Base-by-base conservation (phyloP, 2,113 vertebrate species). In the Oxyura jamaicensis region DNA sequence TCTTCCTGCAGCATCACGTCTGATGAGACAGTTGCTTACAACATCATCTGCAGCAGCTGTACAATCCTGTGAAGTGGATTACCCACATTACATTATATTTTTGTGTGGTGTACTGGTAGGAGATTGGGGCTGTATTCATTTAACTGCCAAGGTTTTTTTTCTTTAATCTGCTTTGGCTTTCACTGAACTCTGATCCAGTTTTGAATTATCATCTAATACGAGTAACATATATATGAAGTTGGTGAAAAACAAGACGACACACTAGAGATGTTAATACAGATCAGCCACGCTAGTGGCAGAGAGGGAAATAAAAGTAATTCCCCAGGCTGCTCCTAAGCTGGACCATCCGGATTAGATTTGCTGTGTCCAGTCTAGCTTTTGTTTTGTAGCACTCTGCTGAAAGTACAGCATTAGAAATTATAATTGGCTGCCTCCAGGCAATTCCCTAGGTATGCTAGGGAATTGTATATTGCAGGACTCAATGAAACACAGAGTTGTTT, bases 351-450 rank as follows among this genome's bases (percentile, higher is more conserved):
- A 88, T 92, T 28, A 75, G 42, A 56, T 94, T 74, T 86, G 44
- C 53, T 6, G 0, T 41, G 25, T 74, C 83, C 77, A 55, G 36
- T 77, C n/a, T 63, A 33, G 53, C 76, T 87, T 83, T 78, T 73
- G 52, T 58, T 58, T 3, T n/a, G 18, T 65, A 86, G 29, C 23
- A 9, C 48, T 77, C 26, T 58, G 56, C 66, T 93, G 83, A 66
- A 83, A 88, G 46, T 63, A 35, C 56, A 67, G 4, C 66, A 52
- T 93, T 87, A 91, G 71, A 92, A 95, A 95, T 94, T 93, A 59
- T 39, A 83, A 94, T 93, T 84, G 26, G 25, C 52, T 69, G 77
- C 86, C 81, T 89, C 63, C 55, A 83, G 88, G 91, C 92, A 76
- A 25, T 69, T 89, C 81, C 31, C 44, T 66, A 15, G 81, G 71